These are phyloP conservation scores for Parapristionchus giblindavisi DNA, from an alignment of 2,888 invertebrate species.

Conservation along the genomic window DNA sequence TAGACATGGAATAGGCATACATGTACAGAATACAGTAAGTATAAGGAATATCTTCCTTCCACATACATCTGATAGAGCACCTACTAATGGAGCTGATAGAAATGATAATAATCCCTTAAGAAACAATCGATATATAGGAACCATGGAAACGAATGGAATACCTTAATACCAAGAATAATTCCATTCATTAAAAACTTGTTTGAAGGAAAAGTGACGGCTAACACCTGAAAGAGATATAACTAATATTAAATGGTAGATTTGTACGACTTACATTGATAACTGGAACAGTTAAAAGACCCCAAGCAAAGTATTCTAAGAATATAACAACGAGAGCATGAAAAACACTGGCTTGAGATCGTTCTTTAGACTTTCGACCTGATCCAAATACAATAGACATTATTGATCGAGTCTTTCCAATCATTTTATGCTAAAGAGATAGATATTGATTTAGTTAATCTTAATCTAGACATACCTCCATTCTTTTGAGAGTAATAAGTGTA, in stretches of 20 bases:
- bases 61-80: conserved; percentile 97
- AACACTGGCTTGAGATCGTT: conserved; percentile 79
- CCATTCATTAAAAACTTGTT: conserved; percentile 99
- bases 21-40: conserved; percentile 84
- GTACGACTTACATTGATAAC: conserved; percentile 81
- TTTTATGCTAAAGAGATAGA: conserved; percentile 43
- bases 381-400: conserved; percentile 54
- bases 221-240: conserved; percentile 75
- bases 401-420: conserved; percentile 52
- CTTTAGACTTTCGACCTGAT: conserved; percentile 45
- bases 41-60: conserved; percentile 96
- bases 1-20: conserved; percentile 98
- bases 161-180: conserved; percentile 95
- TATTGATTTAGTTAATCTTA: background rate
- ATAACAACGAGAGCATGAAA: conserved; percentile 99
- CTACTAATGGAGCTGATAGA: conserved; percentile 93
- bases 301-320: conserved; percentile 99
- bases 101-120: conserved; percentile 90
- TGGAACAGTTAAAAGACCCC: conserved; percentile 98
- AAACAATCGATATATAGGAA: background rate
- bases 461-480: conserved; percentile 3
- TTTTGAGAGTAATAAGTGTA: conserved; percentile 19
- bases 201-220: conserved; percentile 96
- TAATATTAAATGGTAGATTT: background rate
- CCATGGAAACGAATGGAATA: conserved; percentile 53